Evolutionary conservation across 2,113 vertebrate species (phyloP).

Genomic region (Origma solitaria): DNA sequence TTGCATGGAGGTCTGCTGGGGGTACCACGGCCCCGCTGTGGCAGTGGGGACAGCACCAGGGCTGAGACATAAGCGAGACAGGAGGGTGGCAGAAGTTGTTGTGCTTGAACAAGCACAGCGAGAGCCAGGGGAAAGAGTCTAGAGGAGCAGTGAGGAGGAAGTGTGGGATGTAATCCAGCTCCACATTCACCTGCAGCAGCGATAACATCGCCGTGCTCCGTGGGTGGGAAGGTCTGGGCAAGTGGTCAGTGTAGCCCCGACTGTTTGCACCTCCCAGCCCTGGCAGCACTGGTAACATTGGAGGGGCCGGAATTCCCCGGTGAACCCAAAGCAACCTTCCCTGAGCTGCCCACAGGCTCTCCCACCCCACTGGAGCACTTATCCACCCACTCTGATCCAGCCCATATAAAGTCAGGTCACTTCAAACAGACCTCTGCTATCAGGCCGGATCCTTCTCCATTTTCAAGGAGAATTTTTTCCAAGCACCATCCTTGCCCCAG

Average conservation of each 20-base stretch:
- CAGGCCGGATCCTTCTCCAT: not conserved
- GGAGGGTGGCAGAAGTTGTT: not conserved
- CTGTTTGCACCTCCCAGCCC: not conserved
- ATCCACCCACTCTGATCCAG: not conserved
- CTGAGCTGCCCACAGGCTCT: not conserved
- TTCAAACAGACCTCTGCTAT: not conserved
- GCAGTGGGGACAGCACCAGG: not conserved
- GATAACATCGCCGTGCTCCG: not conserved
- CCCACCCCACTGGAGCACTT: accelerated
- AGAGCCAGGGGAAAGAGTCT: not conserved
- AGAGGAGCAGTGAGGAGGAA: not conserved
- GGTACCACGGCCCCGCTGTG: accelerated
- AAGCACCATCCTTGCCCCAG: not conserved
- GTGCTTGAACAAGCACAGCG: accelerated
- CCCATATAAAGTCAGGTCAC: not conserved
- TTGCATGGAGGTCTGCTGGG: not conserved
- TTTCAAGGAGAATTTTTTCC: not conserved
- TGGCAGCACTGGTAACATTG: accelerated
- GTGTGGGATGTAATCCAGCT: not conserved
- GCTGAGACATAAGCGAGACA: not conserved
- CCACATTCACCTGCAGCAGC: not conserved
- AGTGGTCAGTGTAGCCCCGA: accelerated
- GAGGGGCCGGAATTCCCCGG: not conserved
- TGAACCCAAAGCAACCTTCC: not conserved
- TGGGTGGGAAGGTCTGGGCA: not conserved